Base-by-base conservation (phyloP, 2,797 vertebrate species). In the Lophius americanus region DNA sequence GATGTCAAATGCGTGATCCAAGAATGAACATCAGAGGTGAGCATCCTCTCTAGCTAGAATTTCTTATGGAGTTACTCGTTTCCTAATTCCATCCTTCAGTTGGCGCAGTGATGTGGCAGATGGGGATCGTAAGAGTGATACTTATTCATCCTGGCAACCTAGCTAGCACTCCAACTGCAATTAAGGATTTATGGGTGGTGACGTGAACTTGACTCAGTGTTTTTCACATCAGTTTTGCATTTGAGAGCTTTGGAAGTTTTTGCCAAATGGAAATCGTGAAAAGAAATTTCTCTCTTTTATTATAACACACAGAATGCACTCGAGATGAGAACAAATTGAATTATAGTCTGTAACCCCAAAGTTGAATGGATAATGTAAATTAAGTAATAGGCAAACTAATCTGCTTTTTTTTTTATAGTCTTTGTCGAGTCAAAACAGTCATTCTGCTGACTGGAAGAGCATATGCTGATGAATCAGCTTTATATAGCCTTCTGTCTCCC, bases 321-420 rank as follows among this genome's bases (percentile, higher is more conserved):
- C 4, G 38, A 76, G 73, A 75, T 72, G 77, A 75, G 76, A 76
- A 41, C 11, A 69, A 80, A 78, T 63, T 81, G 75, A 85, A 88
- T 80, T 71, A 53, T 61, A 75, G 42, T 49, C 64, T 51, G 33
- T 75, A 65, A 83, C 76, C 53, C 39, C 23, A 37, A 73, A 69
- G 75, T 76, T 78, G 39, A 88, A 79, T 79, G 76, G 79, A 75
- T 83, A 58, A 79, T 85, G 58, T 72, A 60, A 85, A 90, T 87
- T 76, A 84, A 85, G 75, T 80, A 86, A 87, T 75, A 72, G 73
- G 64, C 71, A 75, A 76, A 63, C 61, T 86, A 76, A 82, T 86
- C 68, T 81, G 68, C 43, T 78, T 74, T 82, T 86, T 86, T 61
- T 73, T 77, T 81, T 73, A 50, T 39, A 47, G 51, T 52, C 59